Base-by-base conservation (phyloP, 2,888 invertebrate species). In the Julus scanicus region DNA sequence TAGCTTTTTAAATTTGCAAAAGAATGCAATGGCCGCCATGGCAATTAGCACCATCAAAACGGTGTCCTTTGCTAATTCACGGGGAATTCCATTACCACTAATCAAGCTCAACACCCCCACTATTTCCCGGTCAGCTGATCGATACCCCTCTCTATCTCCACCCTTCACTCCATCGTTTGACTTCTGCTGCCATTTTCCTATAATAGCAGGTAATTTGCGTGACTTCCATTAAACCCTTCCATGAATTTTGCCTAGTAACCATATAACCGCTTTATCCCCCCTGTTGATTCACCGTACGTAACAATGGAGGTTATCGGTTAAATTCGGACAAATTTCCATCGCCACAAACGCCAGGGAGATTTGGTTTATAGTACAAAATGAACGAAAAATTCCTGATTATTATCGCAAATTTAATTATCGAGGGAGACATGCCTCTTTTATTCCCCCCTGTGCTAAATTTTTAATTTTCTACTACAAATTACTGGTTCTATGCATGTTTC, bases 211-310 rank as follows among this genome's bases (percentile, higher is more conserved):
- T 71, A 71, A 29, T 9, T 53, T 71, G 71, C 71, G 71, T 71
- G 71, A 71, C 71, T 9, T 71, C 71, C 29, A 71, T 71, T 71
- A 71, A 71, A 71, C 71, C 71, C 29, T 71, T 71, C 0, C 71
- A 9, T 29, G 71, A 4, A 29, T 71, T 71, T 71, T 71, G 29
- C 71, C 71, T 71, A 29, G 71, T 29, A 71, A 71, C 71, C 71
- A 20, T 71, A 29, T 44, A 71, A 71, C 71, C 71, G 71, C 20
- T 71, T 71, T 71, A 71, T 71, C 71, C 71, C 71, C 71, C 71
- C 29, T 71, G 71, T 71, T 71, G 71, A 71, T 71, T 20, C 71
- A 71, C 29, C 71, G 71, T 29, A 71, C 71, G 9, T 9, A 29
- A 71, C 71, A 29, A 71, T 71, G 29, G 71, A 8, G 29, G 11